Base-by-base conservation (phyloP, 2,797 vertebrate species). In the Arremon aurantiirostris region DNA sequence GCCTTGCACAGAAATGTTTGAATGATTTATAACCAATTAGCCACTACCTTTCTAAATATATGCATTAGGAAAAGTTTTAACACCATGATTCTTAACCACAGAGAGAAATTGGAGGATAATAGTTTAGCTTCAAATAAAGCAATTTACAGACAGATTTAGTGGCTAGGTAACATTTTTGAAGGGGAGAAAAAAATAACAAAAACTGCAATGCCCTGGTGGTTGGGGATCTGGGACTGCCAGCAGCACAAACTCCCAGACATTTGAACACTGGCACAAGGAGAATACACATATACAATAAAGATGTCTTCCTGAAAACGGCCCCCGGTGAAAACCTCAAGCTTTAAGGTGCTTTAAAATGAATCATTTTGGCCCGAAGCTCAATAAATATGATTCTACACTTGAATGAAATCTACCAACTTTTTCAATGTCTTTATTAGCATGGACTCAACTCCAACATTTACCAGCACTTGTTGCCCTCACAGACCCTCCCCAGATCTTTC, bases 11-110 rank as follows among this genome's bases (percentile, higher is more conserved):
- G 71, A 77, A 77, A 78, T 9, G 6, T 39, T 80, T 80, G 68
- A 90, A 77, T 66, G 55, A 89, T 96, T 95, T 94, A 89, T 77
- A 89, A 90, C 30, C 56, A 73, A 89, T 82, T 92, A 90, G 47
- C 52, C 61, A 55, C 52, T 94, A 73, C 68, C 35, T 70, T 68
- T 78, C 75, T 13, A 72, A 95, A 89, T 68, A 64, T 27, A 69
- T 69, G 57, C 72, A 77, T 86, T 85, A 89, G 86, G 30, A 56
- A 84, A 78, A 75, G 61, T 80, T 73, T 89, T 93, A 90, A 87
- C 57, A 50, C 46, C 44, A 15, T 14, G 32, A 49, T 49, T 85
- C 89, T 93, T 89, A 92, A 92, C 75, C 78, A 85, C 66, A 42
- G 86, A 47, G 84, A 92, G 64, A 91, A 95, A 91, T 37, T 37